A percentile compares a stretch with the other conserved stretches of the same genome.
Evolutionary conservation across 2,888 invertebrate genomes (phyloP).

Genomic region (Eugnorisma glareosa): DNA sequence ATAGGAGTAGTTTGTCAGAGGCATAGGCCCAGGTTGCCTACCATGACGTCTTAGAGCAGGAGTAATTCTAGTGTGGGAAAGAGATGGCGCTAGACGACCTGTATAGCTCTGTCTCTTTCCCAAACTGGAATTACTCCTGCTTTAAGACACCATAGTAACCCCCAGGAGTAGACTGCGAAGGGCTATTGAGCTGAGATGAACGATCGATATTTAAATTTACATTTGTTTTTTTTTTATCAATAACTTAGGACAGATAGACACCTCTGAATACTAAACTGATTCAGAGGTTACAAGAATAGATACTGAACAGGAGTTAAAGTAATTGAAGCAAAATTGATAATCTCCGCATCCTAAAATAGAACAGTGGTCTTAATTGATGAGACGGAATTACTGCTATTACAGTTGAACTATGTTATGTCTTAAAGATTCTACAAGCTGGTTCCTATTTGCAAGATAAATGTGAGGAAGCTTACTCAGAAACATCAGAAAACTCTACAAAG

Average conservation of each 20-base stretch:
- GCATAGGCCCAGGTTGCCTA: not conserved
- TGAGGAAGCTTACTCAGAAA: not conserved
- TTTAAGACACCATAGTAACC: no score
- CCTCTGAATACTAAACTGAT: not conserved
- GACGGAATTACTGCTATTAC: constrained; percentile 13
- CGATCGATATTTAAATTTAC: not conserved
- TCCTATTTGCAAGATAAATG: not conserved
- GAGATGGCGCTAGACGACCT: no score
- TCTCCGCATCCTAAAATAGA: constrained; percentile 34
- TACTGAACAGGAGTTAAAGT: not conserved
- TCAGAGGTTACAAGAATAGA: constrained; percentile 1
- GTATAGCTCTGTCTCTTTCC: no score
- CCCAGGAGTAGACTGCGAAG: not conserved
- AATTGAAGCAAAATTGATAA: constrained; percentile 31
- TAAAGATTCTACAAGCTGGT: not conserved
- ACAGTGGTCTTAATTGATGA: constrained; percentile 18
- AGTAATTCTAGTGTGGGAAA: no score
- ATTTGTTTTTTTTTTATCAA: not conserved
- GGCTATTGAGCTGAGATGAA: not conserved
- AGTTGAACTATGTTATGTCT: not conserved
- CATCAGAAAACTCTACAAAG: not conserved
- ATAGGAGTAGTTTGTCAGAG: not conserved
- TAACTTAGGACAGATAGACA: not conserved
- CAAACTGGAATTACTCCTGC: no score
- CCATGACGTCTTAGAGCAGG: no score